These are phyloP conservation scores for Dissostichus mawsoni DNA, from an alignment of 2,113 vertebrate genomes.

Conservation along the genomic window DNA sequence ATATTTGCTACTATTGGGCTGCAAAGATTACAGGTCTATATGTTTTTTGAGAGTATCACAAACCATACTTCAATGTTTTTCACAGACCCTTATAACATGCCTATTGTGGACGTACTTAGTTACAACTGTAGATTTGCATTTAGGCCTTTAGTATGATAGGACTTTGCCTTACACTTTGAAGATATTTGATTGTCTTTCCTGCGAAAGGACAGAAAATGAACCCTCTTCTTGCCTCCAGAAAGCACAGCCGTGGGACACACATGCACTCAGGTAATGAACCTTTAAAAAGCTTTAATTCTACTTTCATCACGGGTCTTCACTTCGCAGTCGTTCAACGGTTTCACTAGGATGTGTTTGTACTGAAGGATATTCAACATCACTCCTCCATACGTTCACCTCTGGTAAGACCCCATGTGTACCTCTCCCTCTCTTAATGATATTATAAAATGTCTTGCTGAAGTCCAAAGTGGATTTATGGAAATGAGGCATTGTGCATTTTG, in stretches of 20 bases:
- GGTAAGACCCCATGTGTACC: background rate
- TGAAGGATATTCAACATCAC: background rate
- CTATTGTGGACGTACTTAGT: background rate
- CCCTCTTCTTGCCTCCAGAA: background rate
- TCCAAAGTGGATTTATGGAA: background rate
- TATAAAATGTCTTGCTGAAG: background rate
- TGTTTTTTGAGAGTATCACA: background rate
- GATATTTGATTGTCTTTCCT: background rate
- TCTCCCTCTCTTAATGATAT: background rate
- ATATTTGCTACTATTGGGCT: background rate
- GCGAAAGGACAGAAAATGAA: background rate
- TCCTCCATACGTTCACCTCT: background rate
- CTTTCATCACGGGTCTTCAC: background rate
- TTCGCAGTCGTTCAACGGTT: no score
- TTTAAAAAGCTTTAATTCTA: background rate
- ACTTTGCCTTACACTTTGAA: background rate
- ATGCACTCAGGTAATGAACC: background rate
- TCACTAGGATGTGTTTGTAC: background rate
- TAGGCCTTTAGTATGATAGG: background rate
- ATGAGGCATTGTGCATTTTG: background rate
- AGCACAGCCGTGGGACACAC: background rate
- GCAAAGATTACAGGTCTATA: background rate
- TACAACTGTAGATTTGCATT: background rate
- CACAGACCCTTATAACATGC: background rate
- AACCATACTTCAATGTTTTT: background rate